phyloP scores from a whole-genome alignment of 1,140 invertebrate genomes.

The Pachypsylla venusta region DNA sequence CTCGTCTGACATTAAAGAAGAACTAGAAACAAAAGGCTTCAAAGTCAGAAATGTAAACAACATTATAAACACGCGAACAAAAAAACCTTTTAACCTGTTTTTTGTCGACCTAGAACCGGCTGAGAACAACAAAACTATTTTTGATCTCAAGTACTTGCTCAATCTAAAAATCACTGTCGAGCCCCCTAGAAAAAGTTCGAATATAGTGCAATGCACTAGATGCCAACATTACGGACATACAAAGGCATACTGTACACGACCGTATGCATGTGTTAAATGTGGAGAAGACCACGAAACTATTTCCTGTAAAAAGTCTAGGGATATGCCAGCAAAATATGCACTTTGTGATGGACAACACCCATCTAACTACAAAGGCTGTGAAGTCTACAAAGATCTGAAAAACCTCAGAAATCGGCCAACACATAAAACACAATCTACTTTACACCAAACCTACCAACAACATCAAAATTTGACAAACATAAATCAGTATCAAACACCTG shows the following conservation, averaged over 20 bases:
- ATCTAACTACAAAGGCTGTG: neutral
- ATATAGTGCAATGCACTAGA: neutral
- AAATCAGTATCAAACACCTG: neutral
- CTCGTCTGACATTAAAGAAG: slow-evolving; percentile 22
- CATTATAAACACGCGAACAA: neutral
- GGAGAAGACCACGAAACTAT: neutral
- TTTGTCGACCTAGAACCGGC: slow-evolving; percentile 10
- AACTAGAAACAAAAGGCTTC: slow-evolving; percentile 17
- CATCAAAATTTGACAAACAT: neutral
- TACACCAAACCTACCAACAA: neutral
- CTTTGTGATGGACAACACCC: neutral
- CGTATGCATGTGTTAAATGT: slow-evolving; percentile 10
- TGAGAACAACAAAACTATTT: slow-evolving; percentile 4
- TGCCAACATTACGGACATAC: slow-evolving; percentile 11
- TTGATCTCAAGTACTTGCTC: neutral
- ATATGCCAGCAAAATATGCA: neutral
- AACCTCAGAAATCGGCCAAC: neutral
- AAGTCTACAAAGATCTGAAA: neutral
- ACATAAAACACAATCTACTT: neutral
- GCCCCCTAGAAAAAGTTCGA: neutral
- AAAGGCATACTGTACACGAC: slow-evolving; percentile 4
- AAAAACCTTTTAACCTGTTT: neutral
- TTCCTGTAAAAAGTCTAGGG: neutral
- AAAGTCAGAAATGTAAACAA: neutral
- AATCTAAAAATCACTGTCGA: slow-evolving; percentile 11